Evolutionary conservation across 1,140 invertebrate species (phyloP).

Genomic region (Pseudomyrmex concolor): DNA sequence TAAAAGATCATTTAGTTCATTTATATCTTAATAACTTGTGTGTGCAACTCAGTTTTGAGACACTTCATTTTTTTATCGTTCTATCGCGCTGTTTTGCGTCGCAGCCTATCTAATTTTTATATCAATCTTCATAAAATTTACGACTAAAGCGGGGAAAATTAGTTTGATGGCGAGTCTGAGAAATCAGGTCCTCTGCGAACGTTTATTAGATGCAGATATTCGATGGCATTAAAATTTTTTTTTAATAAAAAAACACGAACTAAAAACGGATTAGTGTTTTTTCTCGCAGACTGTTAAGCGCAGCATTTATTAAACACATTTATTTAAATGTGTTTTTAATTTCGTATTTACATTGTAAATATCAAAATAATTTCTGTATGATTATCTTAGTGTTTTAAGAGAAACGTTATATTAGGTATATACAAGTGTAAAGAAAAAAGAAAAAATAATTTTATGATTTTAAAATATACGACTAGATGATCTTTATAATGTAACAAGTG

Average conservation of each 20-base stretch:
- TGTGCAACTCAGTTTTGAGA: constrained; percentile 47
- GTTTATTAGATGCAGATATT: constrained; percentile 71
- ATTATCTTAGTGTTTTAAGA: too few relatives aligned
- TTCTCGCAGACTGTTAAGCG: constrained; percentile 68
- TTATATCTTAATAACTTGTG: too few relatives aligned
- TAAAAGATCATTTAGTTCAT: too few relatives aligned
- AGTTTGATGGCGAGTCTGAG: constrained; percentile 42
- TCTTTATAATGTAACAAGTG: too few relatives aligned
- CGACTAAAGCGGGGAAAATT: constrained; percentile 56
- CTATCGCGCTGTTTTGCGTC: constrained; percentile 1
- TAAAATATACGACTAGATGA: too few relatives aligned
- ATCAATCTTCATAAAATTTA: constrained; percentile 78
- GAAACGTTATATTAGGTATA: too few relatives aligned
- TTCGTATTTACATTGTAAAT: too few relatives aligned
- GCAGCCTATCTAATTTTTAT: constrained; percentile 79
- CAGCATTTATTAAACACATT: neutral
- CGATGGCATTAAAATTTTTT: constrained; percentile 81
- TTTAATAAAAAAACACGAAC: constrained; percentile 66
- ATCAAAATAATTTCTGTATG: too few relatives aligned
- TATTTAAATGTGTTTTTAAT: too few relatives aligned
- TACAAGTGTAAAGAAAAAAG: too few relatives aligned
- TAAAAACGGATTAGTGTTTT: neutral
- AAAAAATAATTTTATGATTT: too few relatives aligned
- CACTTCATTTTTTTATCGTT: constrained; percentile 6
- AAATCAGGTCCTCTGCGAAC: constrained; percentile 32